Evolutionary conservation across 2,888 invertebrate genomes (phyloP).

Genomic region (Tyria jacobaeae): DNA sequence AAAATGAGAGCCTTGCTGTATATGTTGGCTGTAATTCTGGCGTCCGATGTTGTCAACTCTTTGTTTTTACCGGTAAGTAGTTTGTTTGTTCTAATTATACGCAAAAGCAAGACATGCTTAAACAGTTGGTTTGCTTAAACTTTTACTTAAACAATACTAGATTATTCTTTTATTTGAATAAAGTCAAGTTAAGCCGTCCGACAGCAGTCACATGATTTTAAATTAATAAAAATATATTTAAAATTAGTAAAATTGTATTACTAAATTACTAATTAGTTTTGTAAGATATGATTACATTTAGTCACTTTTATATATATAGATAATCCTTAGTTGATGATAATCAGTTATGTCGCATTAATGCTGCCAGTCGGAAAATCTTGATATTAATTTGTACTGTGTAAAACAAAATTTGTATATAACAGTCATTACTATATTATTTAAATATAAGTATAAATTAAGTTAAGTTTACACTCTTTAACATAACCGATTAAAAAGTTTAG

Average conservation of each 20-base stretch:
- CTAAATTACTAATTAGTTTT: no score
- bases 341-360: background rate
- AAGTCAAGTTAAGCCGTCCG: background rate
- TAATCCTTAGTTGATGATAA: background rate
- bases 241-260: no score
- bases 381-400: background rate
- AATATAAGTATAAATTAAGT: background rate
- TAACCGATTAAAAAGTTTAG: background rate
- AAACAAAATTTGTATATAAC: no score
- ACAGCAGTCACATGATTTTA: no score
- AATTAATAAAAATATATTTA: background rate
- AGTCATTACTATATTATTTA: background rate
- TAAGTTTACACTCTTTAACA: background rate
- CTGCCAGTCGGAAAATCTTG: background rate
- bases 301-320: background rate
- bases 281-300: background rate
- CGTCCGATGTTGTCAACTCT: conserved; percentile 68
- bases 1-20: conserved; percentile 74
- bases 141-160: background rate
- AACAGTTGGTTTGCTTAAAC: background rate
- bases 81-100: conserved; percentile 6
- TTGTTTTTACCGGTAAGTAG: conserved; percentile 76
- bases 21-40: conserved; percentile 63
- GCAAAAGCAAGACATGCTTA: background rate
- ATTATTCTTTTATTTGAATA: no score